phyloP scores from a whole-genome alignment of 2,888 invertebrate genomes.

The Diloba caeruleocephala region DNA sequence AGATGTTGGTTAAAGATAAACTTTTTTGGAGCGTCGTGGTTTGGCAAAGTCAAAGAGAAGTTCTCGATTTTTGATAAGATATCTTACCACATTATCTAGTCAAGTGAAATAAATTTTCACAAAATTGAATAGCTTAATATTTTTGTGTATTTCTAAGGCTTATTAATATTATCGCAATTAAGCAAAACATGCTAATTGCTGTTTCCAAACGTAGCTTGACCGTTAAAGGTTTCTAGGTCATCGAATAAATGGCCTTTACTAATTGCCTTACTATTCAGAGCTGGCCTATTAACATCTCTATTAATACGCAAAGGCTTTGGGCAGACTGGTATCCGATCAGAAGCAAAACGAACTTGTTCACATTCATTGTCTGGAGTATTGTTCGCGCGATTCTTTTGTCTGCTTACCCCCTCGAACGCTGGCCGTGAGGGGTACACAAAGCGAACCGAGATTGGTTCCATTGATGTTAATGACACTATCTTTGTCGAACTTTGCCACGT shows the following conservation, averaged over 20 bases:
- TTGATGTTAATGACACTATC: slow-evolving; percentile 70
- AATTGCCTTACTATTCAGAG: slow-evolving; percentile 37
- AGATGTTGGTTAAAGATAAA: slow-evolving; percentile 41
- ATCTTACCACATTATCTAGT: slow-evolving; percentile 11
- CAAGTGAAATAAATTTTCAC: not conserved
- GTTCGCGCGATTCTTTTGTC: slow-evolving; percentile 52
- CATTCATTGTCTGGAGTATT: slow-evolving; percentile 42
- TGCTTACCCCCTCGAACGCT: slow-evolving; percentile 18
- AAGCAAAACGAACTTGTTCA: slow-evolving; percentile 30
- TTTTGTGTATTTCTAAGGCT: not conserved
- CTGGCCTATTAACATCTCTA: slow-evolving; percentile 36
- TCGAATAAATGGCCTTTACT: slow-evolving; percentile 26
- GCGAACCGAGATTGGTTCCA: slow-evolving; percentile 51
- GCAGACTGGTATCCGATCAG: slow-evolving; percentile 7
- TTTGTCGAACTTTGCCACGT: slow-evolving; percentile 57
- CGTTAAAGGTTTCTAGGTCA: slow-evolving; percentile 43
- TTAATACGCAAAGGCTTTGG: slow-evolving; percentile 15
- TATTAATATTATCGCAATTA: not conserved
- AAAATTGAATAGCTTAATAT: not conserved
- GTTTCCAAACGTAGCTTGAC: slow-evolving; percentile 16
- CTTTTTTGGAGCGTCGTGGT: slow-evolving; percentile 21
- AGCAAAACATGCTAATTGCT: slow-evolving; percentile 28
- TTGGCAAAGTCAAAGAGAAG: slow-evolving; percentile 16
- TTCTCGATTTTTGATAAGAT: slow-evolving; percentile 18
- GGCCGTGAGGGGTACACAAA: slow-evolving; percentile 43